phyloP scores from a whole-genome alignment of 2,113 vertebrate species.

The Oxyura jamaicensis region DNA sequence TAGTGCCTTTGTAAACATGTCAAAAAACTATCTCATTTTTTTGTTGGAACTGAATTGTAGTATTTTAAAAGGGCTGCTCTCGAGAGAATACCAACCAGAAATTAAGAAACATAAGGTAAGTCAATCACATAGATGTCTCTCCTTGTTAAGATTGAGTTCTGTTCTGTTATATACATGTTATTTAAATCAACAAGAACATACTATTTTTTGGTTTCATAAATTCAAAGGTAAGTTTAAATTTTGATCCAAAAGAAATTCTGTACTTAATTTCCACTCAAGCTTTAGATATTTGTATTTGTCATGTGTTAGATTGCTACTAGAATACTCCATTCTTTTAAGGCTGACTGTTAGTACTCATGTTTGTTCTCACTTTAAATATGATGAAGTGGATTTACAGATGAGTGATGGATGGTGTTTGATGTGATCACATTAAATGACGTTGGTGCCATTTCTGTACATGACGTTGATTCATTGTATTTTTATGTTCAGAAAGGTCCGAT shows the following conservation, averaged over 20 bases:
- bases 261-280: neutral
- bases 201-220: neutral
- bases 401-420: constrained; percentile 47
- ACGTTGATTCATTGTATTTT: constrained; percentile 69
- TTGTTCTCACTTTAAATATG: neutral
- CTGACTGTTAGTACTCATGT: constrained; percentile 20
- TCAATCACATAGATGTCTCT: neutral
- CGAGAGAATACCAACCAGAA: neutral
- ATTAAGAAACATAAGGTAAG: neutral
- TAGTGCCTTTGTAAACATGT: neutral
- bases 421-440: constrained; percentile 63
- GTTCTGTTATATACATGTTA: neutral
- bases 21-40: neutral
- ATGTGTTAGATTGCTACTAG: neutral
- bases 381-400: constrained; percentile 41
- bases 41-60: neutral
- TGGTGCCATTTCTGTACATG: constrained; percentile 37
- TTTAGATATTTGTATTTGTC: neutral
- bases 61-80: neutral
- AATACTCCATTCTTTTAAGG: neutral
- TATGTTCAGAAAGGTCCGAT: constrained; percentile 45
- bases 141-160: neutral
- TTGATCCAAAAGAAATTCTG: neutral
- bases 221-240: neutral
- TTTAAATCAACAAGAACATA: neutral